A percentile compares a stretch with the other conserved stretches of the same genome.
phyloP scores from a whole-genome alignment of 2,888 invertebrate genomes.

The Eupithecia insigniata region DNA sequence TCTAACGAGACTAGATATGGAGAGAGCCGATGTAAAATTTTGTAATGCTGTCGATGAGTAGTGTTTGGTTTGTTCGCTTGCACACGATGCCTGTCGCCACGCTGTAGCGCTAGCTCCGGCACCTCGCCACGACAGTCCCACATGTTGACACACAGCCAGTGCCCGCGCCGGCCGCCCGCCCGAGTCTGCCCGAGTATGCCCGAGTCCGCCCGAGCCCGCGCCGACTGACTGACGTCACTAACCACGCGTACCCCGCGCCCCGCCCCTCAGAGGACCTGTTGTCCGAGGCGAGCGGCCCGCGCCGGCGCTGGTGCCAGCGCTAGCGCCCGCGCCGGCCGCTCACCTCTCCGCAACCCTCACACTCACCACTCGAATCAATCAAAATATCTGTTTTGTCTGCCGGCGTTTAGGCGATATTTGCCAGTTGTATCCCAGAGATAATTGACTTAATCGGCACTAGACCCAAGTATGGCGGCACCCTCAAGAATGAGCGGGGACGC shows the following conservation, averaged over 20 bases:
- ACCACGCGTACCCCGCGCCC: constrained; percentile 44
- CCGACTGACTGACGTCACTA: constrained; percentile 43
- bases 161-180: constrained; percentile 65
- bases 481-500: constrained; percentile 99
- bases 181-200: constrained; percentile 20
- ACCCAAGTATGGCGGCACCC: constrained; percentile 99
- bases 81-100: constrained; percentile 85
- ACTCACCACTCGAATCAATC: constrained; percentile 75
- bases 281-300: constrained; percentile 48
- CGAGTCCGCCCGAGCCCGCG: constrained; percentile 48
- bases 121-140: constrained; percentile 80
- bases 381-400: constrained; percentile 86
- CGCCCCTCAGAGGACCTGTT: constrained; percentile 35
- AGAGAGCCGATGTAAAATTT: constrained; percentile 84
- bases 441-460: constrained; percentile 99
- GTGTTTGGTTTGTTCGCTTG: constrained; percentile 86
- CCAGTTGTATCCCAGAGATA: constrained; percentile 99
- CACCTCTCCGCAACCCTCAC: constrained; percentile 49
- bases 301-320: constrained; percentile 48
- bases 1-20: constrained; percentile 84
- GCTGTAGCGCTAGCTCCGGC: constrained; percentile 85
- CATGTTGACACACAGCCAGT: constrained; percentile 77
- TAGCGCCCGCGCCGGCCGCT: constrained; percentile 51
- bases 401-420: constrained; percentile 98
- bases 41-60: constrained; percentile 85